Conservation (phyloP, 2,797 vertebrate species). For the Liparis tanakae region DNA sequence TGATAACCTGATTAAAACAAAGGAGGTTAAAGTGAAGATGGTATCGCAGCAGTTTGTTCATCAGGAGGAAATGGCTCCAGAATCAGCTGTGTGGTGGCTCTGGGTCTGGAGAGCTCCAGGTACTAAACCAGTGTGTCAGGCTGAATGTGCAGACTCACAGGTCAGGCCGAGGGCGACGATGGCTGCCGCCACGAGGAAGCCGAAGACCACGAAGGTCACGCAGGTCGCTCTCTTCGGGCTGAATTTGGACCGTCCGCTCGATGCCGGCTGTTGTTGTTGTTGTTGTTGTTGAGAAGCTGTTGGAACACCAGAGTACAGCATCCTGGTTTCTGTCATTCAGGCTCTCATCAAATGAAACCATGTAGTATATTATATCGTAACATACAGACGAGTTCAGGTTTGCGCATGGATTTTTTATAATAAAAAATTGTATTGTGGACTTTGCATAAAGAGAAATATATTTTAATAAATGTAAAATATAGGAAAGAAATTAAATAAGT, state of each 20-base stretch:
- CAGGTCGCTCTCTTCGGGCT: constrained; percentile 14
- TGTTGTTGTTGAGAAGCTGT: background rate
- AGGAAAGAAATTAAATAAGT: too few relatives aligned
- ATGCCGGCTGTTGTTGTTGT: background rate
- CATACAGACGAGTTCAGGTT: too few relatives aligned
- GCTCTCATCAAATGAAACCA: background rate
- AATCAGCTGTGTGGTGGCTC: background rate
- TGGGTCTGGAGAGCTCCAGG: background rate
- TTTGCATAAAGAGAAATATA: background rate
- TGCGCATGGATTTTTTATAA: too few relatives aligned
- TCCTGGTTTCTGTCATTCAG: background rate
- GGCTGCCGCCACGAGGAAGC: constrained; percentile 19
- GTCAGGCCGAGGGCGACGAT: constrained; percentile 3
- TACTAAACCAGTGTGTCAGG: background rate
- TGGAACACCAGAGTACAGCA: background rate
- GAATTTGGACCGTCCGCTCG: constrained; percentile 4
- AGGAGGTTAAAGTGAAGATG: background rate
- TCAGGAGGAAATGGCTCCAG: background rate
- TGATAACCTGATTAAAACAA: background rate
- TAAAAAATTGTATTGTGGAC: too few relatives aligned
- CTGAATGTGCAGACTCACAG: constrained; percentile 32
- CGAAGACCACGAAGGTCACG: constrained; percentile 25
- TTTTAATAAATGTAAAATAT: too few relatives aligned
- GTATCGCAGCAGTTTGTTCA: background rate
- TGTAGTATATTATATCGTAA: too few relatives aligned